A percentile compares a stretch with the other conserved stretches of the same genome.
These are phyloP conservation scores for Apomyelois bistriatella DNA, from an alignment of 2,888 invertebrate genomes.

Conservation along the genomic window DNA sequence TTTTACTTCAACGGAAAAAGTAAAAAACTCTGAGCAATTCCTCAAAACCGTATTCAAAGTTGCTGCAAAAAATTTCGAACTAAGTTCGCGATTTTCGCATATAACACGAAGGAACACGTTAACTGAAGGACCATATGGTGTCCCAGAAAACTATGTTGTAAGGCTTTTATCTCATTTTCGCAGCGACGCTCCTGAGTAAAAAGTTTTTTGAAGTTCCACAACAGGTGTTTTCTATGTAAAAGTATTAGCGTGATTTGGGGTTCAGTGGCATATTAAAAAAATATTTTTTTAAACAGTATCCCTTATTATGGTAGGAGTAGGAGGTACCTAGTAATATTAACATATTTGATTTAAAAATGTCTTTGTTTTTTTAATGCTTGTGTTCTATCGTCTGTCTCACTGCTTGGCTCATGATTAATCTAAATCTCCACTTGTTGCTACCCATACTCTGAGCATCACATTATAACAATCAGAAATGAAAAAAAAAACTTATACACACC, in stretches of 20 bases:
- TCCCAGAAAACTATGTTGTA: constrained; percentile 72
- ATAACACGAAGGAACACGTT: constrained; percentile 53
- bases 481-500: too few species aligned
- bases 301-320: too few species aligned
- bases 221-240: constrained; percentile 70
- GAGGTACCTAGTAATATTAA: too few species aligned
- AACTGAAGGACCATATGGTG: constrained; percentile 70
- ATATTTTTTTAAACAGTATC: neutral
- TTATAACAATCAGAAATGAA: too few species aligned
- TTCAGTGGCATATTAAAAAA: constrained; percentile 1
- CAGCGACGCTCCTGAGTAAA: constrained; percentile 58
- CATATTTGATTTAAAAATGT: too few species aligned
- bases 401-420: too few species aligned
- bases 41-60: neutral
- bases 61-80: constrained; percentile 22
- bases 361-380: too few species aligned
- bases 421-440: too few species aligned
- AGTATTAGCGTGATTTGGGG: constrained; percentile 45
- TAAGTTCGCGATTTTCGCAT: constrained; percentile 41
- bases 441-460: too few species aligned
- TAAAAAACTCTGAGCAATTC: neutral
- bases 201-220: constrained; percentile 70
- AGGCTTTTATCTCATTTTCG: constrained; percentile 76
- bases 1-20: too few species aligned
- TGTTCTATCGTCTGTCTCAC: too few species aligned